phyloP scores from a whole-genome alignment of 2,113 vertebrate species.

The Platichthys flesus region DNA sequence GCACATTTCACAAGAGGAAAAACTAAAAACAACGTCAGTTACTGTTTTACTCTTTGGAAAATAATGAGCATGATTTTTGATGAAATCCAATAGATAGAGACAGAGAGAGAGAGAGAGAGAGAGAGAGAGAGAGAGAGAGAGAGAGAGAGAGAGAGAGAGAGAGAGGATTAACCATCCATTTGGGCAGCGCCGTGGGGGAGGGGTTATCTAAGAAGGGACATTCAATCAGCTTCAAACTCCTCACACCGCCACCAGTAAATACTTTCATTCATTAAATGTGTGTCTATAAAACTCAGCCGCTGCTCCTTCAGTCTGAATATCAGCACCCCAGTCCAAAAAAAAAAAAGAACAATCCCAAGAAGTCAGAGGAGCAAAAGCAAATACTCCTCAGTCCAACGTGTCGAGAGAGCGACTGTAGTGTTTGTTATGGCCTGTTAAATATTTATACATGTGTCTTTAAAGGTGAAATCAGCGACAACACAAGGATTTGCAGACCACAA shows the following conservation, averaged over 20 bases:
- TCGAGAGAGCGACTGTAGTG: slow-evolving; percentile 37
- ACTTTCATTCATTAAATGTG: slow-evolving; percentile 57
- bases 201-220: slow-evolving; percentile 23
- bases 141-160: slow-evolving; percentile 21
- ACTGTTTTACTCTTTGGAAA: slow-evolving; percentile 55
- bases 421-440: slow-evolving; percentile 60
- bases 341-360: slow-evolving; percentile 45
- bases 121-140: slow-evolving; percentile 26
- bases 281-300: slow-evolving; percentile 48
- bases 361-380: slow-evolving; percentile 40
- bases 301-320: slow-evolving; percentile 46
- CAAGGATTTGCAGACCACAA: slow-evolving; percentile 40
- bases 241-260: slow-evolving; percentile 44
- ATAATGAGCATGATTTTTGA: slow-evolving; percentile 39
- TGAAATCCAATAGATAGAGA: slow-evolving; percentile 33
- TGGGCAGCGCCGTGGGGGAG: background rate
- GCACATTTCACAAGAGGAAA: slow-evolving; percentile 62
- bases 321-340: slow-evolving; percentile 45
- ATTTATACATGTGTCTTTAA: slow-evolving; percentile 65
- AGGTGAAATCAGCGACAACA: slow-evolving; percentile 54
- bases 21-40: slow-evolving; percentile 49
- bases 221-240: slow-evolving; percentile 49
- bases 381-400: slow-evolving; percentile 60
- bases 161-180: slow-evolving; percentile 38
- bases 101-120: slow-evolving; percentile 5